Conservation (phyloP, 2,113 vertebrate genomes). For the Cephalopholis sonnerati region DNA sequence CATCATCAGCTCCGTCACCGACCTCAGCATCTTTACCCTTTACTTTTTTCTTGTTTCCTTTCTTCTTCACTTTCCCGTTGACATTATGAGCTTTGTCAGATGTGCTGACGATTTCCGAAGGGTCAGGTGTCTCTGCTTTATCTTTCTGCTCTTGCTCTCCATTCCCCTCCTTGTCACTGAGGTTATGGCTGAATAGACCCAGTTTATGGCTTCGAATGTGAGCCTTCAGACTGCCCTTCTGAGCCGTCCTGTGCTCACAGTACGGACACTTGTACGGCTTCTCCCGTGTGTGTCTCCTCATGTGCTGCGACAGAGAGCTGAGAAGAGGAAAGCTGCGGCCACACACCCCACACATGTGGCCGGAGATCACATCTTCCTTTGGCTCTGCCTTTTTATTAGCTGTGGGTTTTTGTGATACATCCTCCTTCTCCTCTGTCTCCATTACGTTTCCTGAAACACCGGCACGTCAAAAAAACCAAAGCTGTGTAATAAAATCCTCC, state of each 20-base stretch:
- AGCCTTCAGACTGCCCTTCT: constrained; percentile 96
- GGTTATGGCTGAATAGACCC: constrained; percentile 88
- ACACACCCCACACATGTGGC: constrained; percentile 94
- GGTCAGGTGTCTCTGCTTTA: constrained; percentile 82
- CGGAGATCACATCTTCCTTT: constrained; percentile 85
- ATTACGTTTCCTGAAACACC: constrained; percentile 69
- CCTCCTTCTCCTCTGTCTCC: constrained; percentile 86
- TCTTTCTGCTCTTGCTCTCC: constrained; percentile 83
- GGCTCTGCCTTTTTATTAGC: constrained; percentile 73
- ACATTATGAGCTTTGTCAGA: constrained; percentile 88
- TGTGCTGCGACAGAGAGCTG: constrained; percentile 97
- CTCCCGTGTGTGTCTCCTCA: constrained; percentile 97
- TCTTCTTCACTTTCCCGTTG: constrained; percentile 84
- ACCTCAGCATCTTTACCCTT: constrained; percentile 50
- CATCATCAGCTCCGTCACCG: constrained; percentile 77
- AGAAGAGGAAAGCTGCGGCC: constrained; percentile 96
- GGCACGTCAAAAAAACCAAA: background rate
- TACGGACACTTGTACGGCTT: constrained; percentile 99
- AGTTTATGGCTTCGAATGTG: constrained; percentile 96
- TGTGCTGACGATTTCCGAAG: constrained; percentile 85
- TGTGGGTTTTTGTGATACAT: constrained; percentile 70
- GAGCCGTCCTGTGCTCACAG: constrained; percentile 96
- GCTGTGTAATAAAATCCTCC: constrained; percentile 38
- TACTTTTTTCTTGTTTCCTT: constrained; percentile 75
- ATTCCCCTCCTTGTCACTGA: constrained; percentile 83